A percentile compares a stretch with the other conserved stretches of the same genome.
These are phyloP conservation scores for Caerostris extrusa DNA, from an alignment of 1,140 invertebrate species.

Conservation along the genomic window DNA sequence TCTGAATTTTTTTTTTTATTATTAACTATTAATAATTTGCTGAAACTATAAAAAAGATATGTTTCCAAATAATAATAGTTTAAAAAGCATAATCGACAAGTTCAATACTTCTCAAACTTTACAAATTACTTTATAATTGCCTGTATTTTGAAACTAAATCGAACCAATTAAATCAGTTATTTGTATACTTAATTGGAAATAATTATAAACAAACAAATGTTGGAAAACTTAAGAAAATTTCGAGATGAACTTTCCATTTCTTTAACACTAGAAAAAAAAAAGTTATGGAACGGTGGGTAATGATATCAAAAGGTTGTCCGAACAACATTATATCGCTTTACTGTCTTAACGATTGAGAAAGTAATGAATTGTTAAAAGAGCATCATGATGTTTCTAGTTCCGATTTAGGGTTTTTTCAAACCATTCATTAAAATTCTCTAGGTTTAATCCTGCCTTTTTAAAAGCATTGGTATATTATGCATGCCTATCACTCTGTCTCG, in stretches of 20 bases:
- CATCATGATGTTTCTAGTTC: constrained; percentile 48
- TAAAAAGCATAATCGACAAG: background rate
- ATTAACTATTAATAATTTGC: too few relatives aligned
- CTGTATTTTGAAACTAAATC: background rate
- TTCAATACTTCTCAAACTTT: background rate
- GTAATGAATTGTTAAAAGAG: constrained; percentile 4
- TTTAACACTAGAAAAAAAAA: constrained; percentile 12
- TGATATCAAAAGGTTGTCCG: background rate
- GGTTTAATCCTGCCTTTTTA: constrained; percentile 20
- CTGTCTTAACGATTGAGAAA: constrained; percentile 9
- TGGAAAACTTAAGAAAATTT: background rate
- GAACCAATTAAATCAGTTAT: background rate
- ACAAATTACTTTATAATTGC: background rate
- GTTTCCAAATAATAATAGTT: background rate
- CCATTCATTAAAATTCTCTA: constrained; percentile 25
- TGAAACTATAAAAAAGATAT: background rate
- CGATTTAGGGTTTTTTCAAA: constrained; percentile 17
- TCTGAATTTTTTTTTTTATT: too few relatives aligned
- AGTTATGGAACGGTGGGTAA: background rate
- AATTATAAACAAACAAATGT: background rate
- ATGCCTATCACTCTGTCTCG: background rate
- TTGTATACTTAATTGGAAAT: too few relatives aligned
- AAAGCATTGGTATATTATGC: background rate
- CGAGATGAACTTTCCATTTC: background rate
- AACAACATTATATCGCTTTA: background rate